Evolutionary conservation across 2,797 vertebrate genomes (phyloP), one percentile per base, ranked within the genome.

Genomic region (Acanthurus leucopareius): DNA sequence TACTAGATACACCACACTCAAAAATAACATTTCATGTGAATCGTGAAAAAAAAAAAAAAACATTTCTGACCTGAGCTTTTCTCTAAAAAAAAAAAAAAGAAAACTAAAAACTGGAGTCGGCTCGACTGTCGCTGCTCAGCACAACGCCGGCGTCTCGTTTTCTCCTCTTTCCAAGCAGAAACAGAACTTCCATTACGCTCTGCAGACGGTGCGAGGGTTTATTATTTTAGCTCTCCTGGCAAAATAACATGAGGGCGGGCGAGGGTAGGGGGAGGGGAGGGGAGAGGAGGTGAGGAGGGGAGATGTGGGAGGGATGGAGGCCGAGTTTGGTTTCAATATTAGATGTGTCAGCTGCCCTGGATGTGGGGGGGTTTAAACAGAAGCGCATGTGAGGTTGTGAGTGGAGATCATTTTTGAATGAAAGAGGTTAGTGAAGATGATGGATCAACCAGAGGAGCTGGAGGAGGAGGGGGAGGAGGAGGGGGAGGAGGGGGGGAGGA

Each of bases 171-270:
- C 85, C 86, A 89, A 69, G 68, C 25, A 79, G 71, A 72, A 35
- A 63, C 68, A 78, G 60, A 66, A 66, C 84, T 85, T 88, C 80
- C 85, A 81, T 89, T 88, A 90, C 77, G 66, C 77, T 57, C 81
- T 63, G 86, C 80, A 91, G 86, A 89, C 69, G 49, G 80, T 58
- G 84, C 86, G 84, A 83, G 69, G 75, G 75, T 91, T 92, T 90
- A 91, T 93, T 92, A 86, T 89, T 89, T 75, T 84, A 89, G 86
- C 77, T 89, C 87, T 88, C 49, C 83, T 88, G 74, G 85, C 85
- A 84, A 81, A 91, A 89, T 88, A 85, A 84, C 88, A 86, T 38
- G 58, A 53, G 65, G 61, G 25, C 25, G 25, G 25, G 25, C 25
- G 25, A 25, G 25, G 25, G 25, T n/a, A n/a, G 25, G 25, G 2